Evolutionary conservation across 2,888 invertebrate genomes (phyloP), one percentile per base, ranked within the genome.

Genomic region (Diloba caeruleocephala): DNA sequence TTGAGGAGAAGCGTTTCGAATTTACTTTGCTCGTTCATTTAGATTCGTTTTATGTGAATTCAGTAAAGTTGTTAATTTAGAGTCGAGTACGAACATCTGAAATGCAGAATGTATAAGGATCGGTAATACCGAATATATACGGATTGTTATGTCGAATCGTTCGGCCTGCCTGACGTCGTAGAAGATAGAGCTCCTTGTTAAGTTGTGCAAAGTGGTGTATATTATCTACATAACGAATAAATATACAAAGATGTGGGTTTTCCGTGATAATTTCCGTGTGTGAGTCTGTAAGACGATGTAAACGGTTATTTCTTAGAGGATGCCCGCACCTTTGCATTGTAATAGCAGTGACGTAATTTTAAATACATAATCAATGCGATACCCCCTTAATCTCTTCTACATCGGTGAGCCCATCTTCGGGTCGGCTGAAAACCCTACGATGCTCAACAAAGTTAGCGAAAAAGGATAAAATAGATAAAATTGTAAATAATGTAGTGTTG

Each of bases 1-100:
- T 93, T 92, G 92, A 91, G 90, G 92, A 92, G 92, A 92, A 92
- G 92, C 92, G 92, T 93, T 92, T 92, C 92, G 92, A 93, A 93
- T 93, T 93, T 93, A 93, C 92, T 89, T 90, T 88, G 88, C 85
- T 89, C 85, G 88, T 82, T 87, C 75, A 82, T 81, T 79, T 75
- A 78, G 76, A 84, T 78, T 82, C 79, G 87, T 84, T 85, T 63
- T 71, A 89, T 91, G 92, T 92, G 91, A 89, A 86, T 87, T 78
- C 83, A 85, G 90, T 91, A 89, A 82, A 86, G 88, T 89, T 85
- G 88, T 88, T 82, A 82, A 83, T 84, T 80, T 71, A 85, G 89
- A 89, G 89, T 91, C 85, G 82, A 89, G 91, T 91, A 87, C 88
- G 81, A 85, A 84, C 88, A 89, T 89, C 88, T 89, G 90, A 84